phyloP scores from a whole-genome alignment of 2,797 vertebrate species.

The Aeoliscus strigatus region DNA sequence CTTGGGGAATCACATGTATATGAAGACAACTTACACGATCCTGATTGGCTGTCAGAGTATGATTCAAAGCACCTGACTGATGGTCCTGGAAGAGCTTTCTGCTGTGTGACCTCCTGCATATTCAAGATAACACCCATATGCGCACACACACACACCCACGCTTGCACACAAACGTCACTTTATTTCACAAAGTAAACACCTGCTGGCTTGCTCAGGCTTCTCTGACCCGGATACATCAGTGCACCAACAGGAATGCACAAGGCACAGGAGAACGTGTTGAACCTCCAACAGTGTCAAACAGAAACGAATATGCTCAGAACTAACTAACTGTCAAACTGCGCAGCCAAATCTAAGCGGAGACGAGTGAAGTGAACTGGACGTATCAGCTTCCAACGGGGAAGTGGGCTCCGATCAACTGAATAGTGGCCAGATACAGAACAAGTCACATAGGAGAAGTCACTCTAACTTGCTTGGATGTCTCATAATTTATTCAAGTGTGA shows the following conservation, averaged over 20 bases:
- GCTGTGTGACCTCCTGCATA: slow-evolving; percentile 6
- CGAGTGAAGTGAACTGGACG: neutral
- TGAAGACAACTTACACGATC: too few species aligned
- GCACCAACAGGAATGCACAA: slow-evolving; percentile 22
- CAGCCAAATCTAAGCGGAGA: too few species aligned
- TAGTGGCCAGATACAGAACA: neutral
- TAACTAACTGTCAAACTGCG: too few species aligned
- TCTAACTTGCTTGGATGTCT: neutral
- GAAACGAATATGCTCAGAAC: too few species aligned
- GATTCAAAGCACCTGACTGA: slow-evolving; percentile 1
- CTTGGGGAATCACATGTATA: too few species aligned
- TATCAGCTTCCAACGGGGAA: neutral
- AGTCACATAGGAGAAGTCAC: neutral
- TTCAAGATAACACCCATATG: slow-evolving; percentile 17
- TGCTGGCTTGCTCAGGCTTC: slow-evolving; percentile 17
- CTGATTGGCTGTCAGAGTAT: too few species aligned
- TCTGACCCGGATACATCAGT: slow-evolving; percentile 44
- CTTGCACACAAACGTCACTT: slow-evolving; percentile 9
- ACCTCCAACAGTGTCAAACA: too few species aligned
- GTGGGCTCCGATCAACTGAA: neutral
- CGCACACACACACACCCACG: slow-evolving; percentile 16
- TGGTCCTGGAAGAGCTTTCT: slow-evolving; percentile 12
- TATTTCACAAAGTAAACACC: slow-evolving; percentile 56
- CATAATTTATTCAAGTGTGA: neutral
- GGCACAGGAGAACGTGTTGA: slow-evolving; percentile 1